Percentiles rank a stretch among this genome's conserved stretches.
Evolutionary conservation across 2,888 invertebrate genomes (phyloP).

Genomic region (Caenorhabditis doughertyi): DNA sequence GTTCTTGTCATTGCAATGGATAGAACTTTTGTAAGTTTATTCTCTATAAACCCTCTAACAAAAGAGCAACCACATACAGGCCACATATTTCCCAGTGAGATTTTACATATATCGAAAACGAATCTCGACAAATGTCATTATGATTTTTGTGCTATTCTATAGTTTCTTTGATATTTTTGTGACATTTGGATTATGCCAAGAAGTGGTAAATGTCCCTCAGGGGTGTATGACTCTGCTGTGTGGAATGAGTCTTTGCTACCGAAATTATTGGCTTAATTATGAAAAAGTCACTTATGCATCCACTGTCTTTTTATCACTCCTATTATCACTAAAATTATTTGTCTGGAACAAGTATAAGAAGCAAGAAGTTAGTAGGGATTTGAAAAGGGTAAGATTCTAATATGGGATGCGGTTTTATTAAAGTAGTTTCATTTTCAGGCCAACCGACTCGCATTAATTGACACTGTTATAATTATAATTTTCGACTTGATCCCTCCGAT

Average conservation of each 20-base stretch:
- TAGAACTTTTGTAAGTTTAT: background rate
- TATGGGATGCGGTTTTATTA: background rate
- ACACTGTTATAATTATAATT: background rate
- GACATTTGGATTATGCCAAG: background rate
- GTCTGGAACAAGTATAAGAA: background rate
- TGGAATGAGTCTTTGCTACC: background rate
- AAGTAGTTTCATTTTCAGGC: background rate
- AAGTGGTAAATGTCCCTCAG: background rate
- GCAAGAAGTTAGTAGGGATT: background rate
- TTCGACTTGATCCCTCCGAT: conserved; percentile 16
- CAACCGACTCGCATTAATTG: conserved; percentile 4
- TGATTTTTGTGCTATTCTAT: background rate
- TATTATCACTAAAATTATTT: conserved; percentile 10
- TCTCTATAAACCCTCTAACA: no score
- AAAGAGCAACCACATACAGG: no score
- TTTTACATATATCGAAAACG: conserved; percentile 3
- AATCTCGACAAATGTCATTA: background rate
- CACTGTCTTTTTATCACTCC: background rate
- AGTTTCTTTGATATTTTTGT: background rate
- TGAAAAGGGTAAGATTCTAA: background rate
- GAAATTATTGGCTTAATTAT: background rate
- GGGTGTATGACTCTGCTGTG: conserved; percentile 6
- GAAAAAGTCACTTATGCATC: background rate
- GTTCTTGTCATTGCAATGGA: background rate
- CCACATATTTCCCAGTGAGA: background rate